phyloP scores from a whole-genome alignment of 2,888 invertebrate genomes.

The Agapostemon virescens region DNA sequence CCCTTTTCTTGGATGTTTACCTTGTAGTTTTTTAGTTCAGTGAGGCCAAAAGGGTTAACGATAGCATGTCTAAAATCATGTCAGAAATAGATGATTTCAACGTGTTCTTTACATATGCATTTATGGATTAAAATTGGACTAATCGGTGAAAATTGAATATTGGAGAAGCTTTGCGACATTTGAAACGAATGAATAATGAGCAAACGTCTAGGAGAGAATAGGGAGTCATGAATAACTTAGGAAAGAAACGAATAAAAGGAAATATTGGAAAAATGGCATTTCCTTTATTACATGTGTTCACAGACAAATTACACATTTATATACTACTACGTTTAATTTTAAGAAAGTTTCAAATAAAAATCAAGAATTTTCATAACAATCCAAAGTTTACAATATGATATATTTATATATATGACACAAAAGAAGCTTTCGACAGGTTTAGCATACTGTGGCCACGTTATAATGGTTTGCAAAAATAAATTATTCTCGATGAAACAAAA shows the following conservation, averaged over 20 bases:
- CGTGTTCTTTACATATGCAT: neutral
- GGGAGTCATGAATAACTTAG: neutral
- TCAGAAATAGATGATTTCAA: neutral
- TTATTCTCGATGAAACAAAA: no score
- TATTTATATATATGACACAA: no score
- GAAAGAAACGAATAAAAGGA: neutral
- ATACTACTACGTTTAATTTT: neutral
- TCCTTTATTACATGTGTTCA: neutral
- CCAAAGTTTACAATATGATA: no score
- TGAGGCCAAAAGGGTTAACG: neutral
- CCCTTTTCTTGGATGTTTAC: neutral
- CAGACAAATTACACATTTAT: neutral
- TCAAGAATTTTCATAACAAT: no score
- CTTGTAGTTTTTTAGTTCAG: neutral
- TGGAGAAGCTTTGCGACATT: constrained; percentile 26
- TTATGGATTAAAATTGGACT: neutral
- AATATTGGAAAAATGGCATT: neutral
- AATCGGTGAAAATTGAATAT: neutral
- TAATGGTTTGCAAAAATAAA: no score
- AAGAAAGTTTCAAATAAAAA: neutral
- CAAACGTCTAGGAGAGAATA: neutral
- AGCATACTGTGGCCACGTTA: no score
- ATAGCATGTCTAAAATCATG: neutral
- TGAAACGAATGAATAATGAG: constrained; percentile 17
- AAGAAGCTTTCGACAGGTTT: no score